phyloP scores from a whole-genome alignment of 2,797 vertebrate species.

The Nannoperca australis region DNA sequence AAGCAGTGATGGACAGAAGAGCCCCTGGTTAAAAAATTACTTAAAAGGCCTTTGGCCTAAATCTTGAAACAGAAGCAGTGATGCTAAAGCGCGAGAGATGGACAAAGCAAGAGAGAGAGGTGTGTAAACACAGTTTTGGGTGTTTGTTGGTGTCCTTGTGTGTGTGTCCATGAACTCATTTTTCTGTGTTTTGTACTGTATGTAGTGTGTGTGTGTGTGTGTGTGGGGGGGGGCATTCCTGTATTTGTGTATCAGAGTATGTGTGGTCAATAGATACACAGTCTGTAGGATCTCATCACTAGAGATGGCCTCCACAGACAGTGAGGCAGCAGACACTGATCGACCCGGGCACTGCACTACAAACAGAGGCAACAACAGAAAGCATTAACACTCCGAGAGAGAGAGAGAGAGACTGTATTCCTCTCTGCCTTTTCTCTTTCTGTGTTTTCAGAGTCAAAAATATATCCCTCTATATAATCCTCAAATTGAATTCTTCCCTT shows the following conservation, averaged over 20 bases:
- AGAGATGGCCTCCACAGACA: slow-evolving; percentile 47
- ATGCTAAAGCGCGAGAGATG: slow-evolving; percentile 12
- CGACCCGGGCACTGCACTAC: slow-evolving; percentile 48
- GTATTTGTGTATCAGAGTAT: slow-evolving; percentile 37
- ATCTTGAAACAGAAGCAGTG: slow-evolving; percentile 43
- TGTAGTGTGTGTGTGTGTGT: slow-evolving; percentile 10
- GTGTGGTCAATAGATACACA: slow-evolving; percentile 48
- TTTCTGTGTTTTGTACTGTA: slow-evolving; percentile 28
- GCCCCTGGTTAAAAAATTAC: slow-evolving; percentile 40
- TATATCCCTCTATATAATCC: slow-evolving; percentile 43
- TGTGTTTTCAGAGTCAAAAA: slow-evolving; percentile 27
- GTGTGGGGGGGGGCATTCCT: background rate
- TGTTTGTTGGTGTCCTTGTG: slow-evolving; percentile 20
- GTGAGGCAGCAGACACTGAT: slow-evolving; percentile 57
- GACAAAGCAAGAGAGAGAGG: slow-evolving; percentile 3
- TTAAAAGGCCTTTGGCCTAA: slow-evolving; percentile 43
- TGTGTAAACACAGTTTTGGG: slow-evolving; percentile 21
- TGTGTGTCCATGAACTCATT: slow-evolving; percentile 26
- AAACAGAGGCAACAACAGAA: slow-evolving; percentile 55
- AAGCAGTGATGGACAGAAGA: slow-evolving; percentile 50
- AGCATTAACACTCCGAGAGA: slow-evolving; percentile 46
- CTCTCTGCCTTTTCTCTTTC: slow-evolving; percentile 30
- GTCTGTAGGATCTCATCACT: slow-evolving; percentile 40
- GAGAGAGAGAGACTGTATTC: slow-evolving; percentile 34
- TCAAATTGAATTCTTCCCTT: slow-evolving; percentile 60